phyloP scores from a whole-genome alignment of 1,140 invertebrate species.

The Halictus rubicundus region DNA sequence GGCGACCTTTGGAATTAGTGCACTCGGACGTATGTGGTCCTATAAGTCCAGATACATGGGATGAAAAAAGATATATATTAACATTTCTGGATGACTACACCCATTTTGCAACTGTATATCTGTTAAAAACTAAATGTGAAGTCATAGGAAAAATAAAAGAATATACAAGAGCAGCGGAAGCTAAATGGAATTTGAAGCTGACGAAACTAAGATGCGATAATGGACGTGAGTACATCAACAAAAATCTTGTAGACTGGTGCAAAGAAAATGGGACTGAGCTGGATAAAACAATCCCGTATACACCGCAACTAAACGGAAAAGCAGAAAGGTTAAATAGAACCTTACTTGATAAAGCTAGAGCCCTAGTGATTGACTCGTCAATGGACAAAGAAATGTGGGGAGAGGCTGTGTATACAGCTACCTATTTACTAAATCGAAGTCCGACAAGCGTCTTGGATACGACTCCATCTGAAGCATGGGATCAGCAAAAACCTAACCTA shows the following conservation, averaged over 20 bases:
- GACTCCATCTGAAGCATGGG: conserved; percentile 65
- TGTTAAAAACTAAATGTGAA: conserved; percentile 18
- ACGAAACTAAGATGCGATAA: conserved; percentile 6
- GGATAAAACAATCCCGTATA: conserved; percentile 61
- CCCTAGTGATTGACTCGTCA: not conserved
- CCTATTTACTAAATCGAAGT: conserved; percentile 59
- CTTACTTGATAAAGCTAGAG: conserved; percentile 36
- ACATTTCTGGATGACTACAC: conserved; percentile 43
- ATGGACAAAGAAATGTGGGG: not conserved
- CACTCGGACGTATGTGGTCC: no score
- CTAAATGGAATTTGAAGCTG: conserved; percentile 2
- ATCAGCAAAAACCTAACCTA: conserved; percentile 60
- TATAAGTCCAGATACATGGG: no score
- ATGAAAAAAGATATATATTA: no score
- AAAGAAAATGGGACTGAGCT: conserved; percentile 62
- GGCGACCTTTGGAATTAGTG: no score
- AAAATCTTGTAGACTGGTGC: conserved; percentile 54
- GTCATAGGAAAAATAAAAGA: not conserved
- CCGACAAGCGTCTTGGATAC: conserved; percentile 40
- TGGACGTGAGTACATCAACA: no score
- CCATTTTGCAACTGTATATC: conserved; percentile 1
- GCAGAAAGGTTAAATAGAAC: conserved; percentile 73
- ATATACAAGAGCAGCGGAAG: not conserved
- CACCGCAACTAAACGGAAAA: conserved; percentile 42
- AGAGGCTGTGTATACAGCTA: not conserved